phyloP scores from a whole-genome alignment of 1,140 invertebrate genomes.

The Drosophila sucinea region DNA sequence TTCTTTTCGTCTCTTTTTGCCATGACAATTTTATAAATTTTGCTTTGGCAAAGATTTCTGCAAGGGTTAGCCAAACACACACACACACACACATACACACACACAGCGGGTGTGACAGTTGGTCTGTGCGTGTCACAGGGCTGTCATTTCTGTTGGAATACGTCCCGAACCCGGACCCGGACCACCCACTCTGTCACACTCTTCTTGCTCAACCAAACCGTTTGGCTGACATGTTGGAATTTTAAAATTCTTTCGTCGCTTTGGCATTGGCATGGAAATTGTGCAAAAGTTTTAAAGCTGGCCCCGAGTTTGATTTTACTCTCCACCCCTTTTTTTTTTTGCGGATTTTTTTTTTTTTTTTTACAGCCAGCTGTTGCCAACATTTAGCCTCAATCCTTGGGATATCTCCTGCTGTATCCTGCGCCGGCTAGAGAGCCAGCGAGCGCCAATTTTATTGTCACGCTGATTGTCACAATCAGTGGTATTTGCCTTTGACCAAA shows the following conservation, averaged over 20 bases:
- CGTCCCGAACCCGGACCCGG: conserved; percentile 20
- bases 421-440: conserved; percentile 27
- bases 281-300: conserved; percentile 73
- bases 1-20: conserved; percentile 27
- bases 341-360: conserved; percentile 31
- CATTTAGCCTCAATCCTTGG: conserved; percentile 46
- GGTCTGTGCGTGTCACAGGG: conserved; percentile 77
- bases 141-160: conserved; percentile 71
- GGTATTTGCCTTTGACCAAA: conserved; percentile 77
- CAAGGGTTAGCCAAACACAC: conserved; percentile 65
- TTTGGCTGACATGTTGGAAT: conserved; percentile 64
- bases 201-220: conserved; percentile 5
- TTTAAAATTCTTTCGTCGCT: conserved; percentile 74
- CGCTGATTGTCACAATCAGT: conserved; percentile 79
- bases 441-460: conserved; percentile 70
- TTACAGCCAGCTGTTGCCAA: conserved; percentile 63
- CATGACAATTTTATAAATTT: conserved; percentile 70
- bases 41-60: conserved; percentile 62
- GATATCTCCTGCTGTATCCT: conserved; percentile 17
- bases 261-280: conserved; percentile 69
- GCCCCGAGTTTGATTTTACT: conserved; percentile 7
- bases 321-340: not conserved
- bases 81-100: conserved; percentile 20
- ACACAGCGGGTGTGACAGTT: conserved; percentile 72
- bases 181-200: conserved; percentile 18